A percentile compares a stretch with the other conserved stretches of the same genome.
Evolutionary conservation across 2,797 vertebrate species (phyloP).

Genomic region (Centropyge bicolor): DNA sequence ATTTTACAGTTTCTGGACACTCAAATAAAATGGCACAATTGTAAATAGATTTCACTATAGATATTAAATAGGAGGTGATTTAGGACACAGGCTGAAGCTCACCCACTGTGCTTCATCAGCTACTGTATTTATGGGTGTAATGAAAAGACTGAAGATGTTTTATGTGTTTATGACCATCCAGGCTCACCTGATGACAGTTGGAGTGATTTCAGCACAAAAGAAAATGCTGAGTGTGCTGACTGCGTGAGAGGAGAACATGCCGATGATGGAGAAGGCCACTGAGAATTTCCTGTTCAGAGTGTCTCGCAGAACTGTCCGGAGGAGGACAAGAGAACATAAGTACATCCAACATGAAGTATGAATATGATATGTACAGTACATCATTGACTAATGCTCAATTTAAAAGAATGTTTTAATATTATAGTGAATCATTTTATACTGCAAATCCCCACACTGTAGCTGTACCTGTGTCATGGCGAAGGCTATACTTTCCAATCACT

Average conservation of each 20-base stretch:
- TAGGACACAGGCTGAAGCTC: neutral
- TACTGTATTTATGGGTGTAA: neutral
- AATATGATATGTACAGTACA: neutral
- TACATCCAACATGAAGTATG: neutral
- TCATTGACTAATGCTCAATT: neutral
- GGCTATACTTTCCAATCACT: conserved; percentile 89
- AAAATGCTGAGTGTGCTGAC: conserved; percentile 97
- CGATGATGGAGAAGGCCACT: conserved; percentile 95
- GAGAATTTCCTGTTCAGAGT: conserved; percentile 96
- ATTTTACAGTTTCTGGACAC: neutral
- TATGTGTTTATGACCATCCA: neutral
- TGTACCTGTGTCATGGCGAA: conserved; percentile 85
- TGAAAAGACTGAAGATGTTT: conserved; percentile 14
- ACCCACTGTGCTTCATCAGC: neutral
- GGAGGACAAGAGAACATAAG: conserved; percentile 20
- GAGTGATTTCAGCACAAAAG: conserved; percentile 98
- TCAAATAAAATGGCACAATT: neutral
- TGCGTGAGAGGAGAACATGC: conserved; percentile 98
- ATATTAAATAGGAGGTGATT: neutral
- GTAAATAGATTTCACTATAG: neutral
- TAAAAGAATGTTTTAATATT: neutral
- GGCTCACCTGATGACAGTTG: conserved; percentile 96
- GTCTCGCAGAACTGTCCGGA: conserved; percentile 89
- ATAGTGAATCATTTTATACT: neutral
- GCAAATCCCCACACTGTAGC: neutral